Evolutionary conservation across 2,888 invertebrate species (phyloP).

Genomic region (Nasonovia ribisnigri): DNA sequence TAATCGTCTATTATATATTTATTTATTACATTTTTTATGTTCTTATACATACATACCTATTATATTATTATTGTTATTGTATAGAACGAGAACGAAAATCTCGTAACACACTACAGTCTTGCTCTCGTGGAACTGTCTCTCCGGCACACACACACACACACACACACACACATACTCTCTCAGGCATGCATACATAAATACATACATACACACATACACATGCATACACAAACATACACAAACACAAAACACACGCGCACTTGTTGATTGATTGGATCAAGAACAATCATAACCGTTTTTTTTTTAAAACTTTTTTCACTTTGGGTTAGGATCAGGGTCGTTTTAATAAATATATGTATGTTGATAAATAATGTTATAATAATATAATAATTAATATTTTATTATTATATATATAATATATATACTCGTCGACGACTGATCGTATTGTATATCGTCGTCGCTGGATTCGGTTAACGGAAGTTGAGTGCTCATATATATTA

Average conservation of each 20-base stretch:
- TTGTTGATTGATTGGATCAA: slow-evolving; percentile 18
- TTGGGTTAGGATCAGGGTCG: slow-evolving; percentile 54
- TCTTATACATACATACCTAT: neutral
- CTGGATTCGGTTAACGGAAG: neutral
- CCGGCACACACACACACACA: neutral
- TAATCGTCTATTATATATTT: neutral
- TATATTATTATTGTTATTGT: neutral
- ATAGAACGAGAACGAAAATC: neutral
- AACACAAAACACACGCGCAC: neutral
- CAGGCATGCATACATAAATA: too few relatives aligned
- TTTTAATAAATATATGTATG: slow-evolving; percentile 38
- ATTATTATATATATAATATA: neutral
- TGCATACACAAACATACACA: neutral
- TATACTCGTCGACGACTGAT: neutral
- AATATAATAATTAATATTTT: slow-evolving; percentile 23
- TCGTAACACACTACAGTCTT: neutral
- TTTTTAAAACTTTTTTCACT: neutral
- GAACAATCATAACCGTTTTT: slow-evolving; percentile 19
- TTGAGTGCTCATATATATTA: neutral
- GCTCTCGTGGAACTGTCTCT: neutral
- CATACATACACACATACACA: too few relatives aligned
- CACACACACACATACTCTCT: neutral
- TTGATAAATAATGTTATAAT: slow-evolving; percentile 39
- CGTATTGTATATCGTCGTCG: neutral
- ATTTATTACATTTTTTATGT: neutral